Percentiles rank a stretch among this genome's conserved stretches.
Conservation (phyloP, 92 coral and sea anemone species). For the Phenganax subtilis region DNA sequence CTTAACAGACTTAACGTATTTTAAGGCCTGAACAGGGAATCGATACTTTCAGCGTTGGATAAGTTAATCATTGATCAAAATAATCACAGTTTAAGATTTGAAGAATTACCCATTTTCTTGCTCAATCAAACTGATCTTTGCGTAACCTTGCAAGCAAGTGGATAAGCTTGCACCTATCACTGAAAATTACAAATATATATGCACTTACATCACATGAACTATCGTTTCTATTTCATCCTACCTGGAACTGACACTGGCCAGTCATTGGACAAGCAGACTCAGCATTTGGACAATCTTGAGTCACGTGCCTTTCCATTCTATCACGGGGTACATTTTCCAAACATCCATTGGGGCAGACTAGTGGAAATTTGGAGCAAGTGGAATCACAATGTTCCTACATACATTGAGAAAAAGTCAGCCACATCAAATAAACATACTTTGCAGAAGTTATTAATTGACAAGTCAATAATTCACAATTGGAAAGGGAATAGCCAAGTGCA, state of each 20-base stretch:
- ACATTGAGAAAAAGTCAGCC: not conserved
- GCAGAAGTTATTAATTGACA: not conserved
- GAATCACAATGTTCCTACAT: not conserved
- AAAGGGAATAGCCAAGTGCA: too few species aligned
- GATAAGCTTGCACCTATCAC: too few species aligned
- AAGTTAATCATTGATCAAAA: too few species aligned
- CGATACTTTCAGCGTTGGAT: too few species aligned
- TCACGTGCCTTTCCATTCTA: conserved; percentile 50
- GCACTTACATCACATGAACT: not conserved
- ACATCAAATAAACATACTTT: not conserved
- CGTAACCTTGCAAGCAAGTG: too few species aligned
- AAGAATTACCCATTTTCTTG: too few species aligned
- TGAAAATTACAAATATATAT: too few species aligned
- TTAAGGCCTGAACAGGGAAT: too few species aligned
- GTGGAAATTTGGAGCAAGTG: conserved; percentile 58
- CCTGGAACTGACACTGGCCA: conserved; percentile 59
- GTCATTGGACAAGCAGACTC: conserved; percentile 49
- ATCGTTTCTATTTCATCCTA: not conserved
- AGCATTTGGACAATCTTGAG: conserved; percentile 53
- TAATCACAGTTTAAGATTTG: too few species aligned
- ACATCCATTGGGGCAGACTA: conserved; percentile 68
- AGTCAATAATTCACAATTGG: too few species aligned
- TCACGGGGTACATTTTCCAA: conserved; percentile 55
- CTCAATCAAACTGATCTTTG: too few species aligned
- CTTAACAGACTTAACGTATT: too few species aligned